phyloP scores from a whole-genome alignment of 2,888 invertebrate genomes.

The Chalcosyrphus nemorum region DNA sequence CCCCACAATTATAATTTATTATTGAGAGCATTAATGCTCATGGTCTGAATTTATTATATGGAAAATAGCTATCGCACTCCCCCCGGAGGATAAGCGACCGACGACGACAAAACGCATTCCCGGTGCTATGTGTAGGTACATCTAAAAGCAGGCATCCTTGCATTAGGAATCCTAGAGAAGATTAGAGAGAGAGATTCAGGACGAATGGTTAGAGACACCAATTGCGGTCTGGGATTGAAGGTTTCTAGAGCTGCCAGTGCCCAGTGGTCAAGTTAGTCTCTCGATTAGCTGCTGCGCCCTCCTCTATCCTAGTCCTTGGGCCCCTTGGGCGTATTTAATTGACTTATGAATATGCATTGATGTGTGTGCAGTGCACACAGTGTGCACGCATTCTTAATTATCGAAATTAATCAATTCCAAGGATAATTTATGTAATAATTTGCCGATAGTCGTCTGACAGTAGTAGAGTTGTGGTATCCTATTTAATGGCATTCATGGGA shows the following conservation, averaged over 20 bases:
- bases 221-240: constrained; percentile 47
- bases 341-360: constrained; percentile 72
- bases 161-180: constrained; percentile 11
- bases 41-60: constrained; percentile 70
- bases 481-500: constrained; percentile 53
- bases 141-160: constrained; percentile 27
- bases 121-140: background rate
- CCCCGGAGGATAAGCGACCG: constrained; percentile 55
- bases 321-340: constrained; percentile 66
- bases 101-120: constrained; percentile 62
- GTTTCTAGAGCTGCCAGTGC: background rate
- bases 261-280: constrained; percentile 51
- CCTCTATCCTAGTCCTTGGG: background rate
- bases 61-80: constrained; percentile 57
- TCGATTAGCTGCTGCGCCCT: constrained; percentile 53
- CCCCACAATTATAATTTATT: constrained; percentile 72
- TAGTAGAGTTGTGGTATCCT: constrained; percentile 7
- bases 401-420: constrained; percentile 72
- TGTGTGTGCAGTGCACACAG: constrained; percentile 46
- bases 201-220: constrained; percentile 14
- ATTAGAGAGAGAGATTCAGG: constrained; percentile 35
- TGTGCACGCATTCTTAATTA: constrained; percentile 72
- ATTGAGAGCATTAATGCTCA: constrained; percentile 70
- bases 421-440: constrained; percentile 73
- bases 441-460: constrained; percentile 64